A percentile compares a stretch with the other conserved stretches of the same genome.
Evolutionary conservation across 2,888 invertebrate genomes (phyloP).

Genomic region (Eupeodes luniger): DNA sequence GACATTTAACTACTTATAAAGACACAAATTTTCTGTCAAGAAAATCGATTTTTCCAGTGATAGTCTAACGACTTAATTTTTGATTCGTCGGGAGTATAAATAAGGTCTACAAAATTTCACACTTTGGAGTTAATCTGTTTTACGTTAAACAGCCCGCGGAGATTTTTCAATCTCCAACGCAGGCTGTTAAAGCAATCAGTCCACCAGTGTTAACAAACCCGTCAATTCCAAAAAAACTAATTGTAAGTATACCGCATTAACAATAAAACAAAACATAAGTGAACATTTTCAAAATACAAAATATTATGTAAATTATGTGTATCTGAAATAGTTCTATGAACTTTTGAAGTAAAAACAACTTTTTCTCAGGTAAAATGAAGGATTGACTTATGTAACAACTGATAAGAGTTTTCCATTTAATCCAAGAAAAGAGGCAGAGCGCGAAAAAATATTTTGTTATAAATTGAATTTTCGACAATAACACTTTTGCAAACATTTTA

Average conservation of each 20-base stretch:
- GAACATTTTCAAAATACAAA: not conserved
- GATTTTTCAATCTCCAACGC: slow-evolving; percentile 83
- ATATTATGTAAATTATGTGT: not conserved
- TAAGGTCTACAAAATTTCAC: slow-evolving; percentile 84
- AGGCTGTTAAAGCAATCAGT: slow-evolving; percentile 84
- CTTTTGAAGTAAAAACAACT: not conserved
- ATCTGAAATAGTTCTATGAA: slow-evolving; percentile 24
- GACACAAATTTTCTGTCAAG: slow-evolving; percentile 25
- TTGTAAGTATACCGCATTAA: slow-evolving; percentile 81
- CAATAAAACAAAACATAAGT: not conserved
- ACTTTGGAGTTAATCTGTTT: slow-evolving; percentile 85
- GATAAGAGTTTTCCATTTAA: slow-evolving; percentile 28
- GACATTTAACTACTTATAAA: slow-evolving; percentile 11
- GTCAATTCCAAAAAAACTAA: slow-evolving; percentile 84
- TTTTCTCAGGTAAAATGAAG: slow-evolving; percentile 7
- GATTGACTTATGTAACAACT: slow-evolving; percentile 61
- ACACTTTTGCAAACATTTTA: not conserved
- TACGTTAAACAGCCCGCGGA: slow-evolving; percentile 84
- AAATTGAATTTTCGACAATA: too few relatives aligned
- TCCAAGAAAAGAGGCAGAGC: slow-evolving; percentile 21
- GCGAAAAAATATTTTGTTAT: slow-evolving; percentile 40
- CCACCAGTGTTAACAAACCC: slow-evolving; percentile 82
- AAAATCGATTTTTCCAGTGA: slow-evolving; percentile 50
- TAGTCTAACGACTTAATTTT: slow-evolving; percentile 57
- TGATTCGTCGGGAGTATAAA: slow-evolving; percentile 79